Base-by-base conservation (phyloP, 2,888 invertebrate species). In the Erannis defoliaria region DNA sequence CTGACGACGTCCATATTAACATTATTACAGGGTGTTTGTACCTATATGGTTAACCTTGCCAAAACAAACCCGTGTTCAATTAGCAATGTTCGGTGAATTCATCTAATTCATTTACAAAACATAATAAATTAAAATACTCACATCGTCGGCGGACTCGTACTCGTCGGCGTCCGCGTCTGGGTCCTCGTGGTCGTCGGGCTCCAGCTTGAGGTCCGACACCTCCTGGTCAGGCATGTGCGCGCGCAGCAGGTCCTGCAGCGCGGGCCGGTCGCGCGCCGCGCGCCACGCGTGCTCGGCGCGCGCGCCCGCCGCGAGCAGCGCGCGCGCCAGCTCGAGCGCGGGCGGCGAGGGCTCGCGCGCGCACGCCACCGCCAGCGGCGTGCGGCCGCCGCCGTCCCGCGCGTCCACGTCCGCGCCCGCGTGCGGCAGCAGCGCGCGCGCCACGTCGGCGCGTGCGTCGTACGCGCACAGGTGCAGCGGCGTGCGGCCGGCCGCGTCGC, bases 81-180 rank as follows among this genome's bases (percentile, higher is more conserved):
- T n/a, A n/a, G n/a, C n/a, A n/a, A n/a, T n/a, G n/a, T n/a, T n/a
- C n/a, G n/a, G n/a, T n/a, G n/a, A n/a, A 35, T 14, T 45, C n/a
- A 54, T 19, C 4, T n/a, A 35, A n/a, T 31, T 31, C 6, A 10
- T n/a, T 31, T 31, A 31, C 31, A 23, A 23, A 5, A 23, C 23
- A 23, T 23, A 23, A 23, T 23, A 5, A 5, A 5, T 23, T 23
- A 23, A 23, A 23, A n/a, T n/a, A 81, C 84, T 80, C 73, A 90
- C 93, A 9, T 92, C 87, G 62, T 94, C 94, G 10, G 92, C 89
- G 0, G 94, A 94, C 40, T 93, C 88, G 64, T 80, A 89, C 0
- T 93, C 87, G 45, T 90, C 89, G 21, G 8, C 23, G 16, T 90
- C 89, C 21, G 31, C 31, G 10, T n/a, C n/a, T n/a, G n/a, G n/a